A percentile compares a stretch with the other conserved stretches of the same genome.
Conservation (phyloP, 2,113 vertebrate genomes). For the Ptychochromis oligacanthus region DNA sequence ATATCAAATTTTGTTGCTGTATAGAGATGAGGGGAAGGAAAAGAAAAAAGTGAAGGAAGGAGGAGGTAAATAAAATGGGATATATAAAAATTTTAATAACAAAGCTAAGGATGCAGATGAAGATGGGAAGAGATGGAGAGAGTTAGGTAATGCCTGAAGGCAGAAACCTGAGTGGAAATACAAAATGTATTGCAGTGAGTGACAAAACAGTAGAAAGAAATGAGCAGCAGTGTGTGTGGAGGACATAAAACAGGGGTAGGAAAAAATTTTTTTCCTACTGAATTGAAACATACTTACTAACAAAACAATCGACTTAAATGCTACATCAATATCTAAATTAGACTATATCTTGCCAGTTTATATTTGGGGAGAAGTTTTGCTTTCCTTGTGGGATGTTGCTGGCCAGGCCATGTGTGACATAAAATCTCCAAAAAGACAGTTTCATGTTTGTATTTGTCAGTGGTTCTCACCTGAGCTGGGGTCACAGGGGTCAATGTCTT, state of each 20-base stretch:
- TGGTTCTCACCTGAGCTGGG: conserved; percentile 92
- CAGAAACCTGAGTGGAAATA: conserved; percentile 51
- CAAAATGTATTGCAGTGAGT: conserved; percentile 56
- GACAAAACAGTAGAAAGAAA: neutral
- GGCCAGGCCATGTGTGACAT: neutral
- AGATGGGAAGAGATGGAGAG: conserved; percentile 13
- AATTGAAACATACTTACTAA: too few species aligned
- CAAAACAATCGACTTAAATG: too few species aligned
- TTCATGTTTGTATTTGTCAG: neutral
- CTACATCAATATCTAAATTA: too few species aligned
- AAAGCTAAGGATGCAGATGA: neutral
- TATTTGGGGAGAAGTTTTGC: too few species aligned
- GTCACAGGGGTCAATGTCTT: conserved; percentile 97
- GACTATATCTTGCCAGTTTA: too few species aligned
- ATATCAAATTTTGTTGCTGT: conserved; percentile 4
- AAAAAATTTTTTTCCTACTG: neutral
- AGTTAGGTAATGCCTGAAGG: conserved; percentile 39
- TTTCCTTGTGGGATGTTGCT: neutral
- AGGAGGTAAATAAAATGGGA: neutral
- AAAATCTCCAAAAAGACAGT: neutral
- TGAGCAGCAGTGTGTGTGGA: neutral
- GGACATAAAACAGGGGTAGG: neutral
- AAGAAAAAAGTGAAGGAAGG: neutral
- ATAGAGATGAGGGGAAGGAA: neutral
- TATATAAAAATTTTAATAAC: conserved; percentile 13